Conservation (phyloP, 2,797 vertebrate species). For the Lagodon rhomboides region DNA sequence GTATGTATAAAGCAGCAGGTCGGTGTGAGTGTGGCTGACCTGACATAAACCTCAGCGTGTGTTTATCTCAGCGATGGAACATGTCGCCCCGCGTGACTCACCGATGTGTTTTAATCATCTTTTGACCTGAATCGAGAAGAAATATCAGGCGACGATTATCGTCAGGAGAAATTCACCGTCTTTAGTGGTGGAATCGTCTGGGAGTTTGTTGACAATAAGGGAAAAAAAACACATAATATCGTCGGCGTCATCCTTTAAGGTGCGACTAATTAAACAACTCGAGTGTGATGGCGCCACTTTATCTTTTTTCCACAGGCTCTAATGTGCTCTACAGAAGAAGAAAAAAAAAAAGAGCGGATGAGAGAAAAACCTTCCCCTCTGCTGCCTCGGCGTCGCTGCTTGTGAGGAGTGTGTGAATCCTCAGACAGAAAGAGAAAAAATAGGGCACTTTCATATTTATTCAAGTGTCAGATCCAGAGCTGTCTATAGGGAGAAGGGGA, state of each 20-base stretch:
- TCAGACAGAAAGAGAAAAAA: conserved; percentile 75
- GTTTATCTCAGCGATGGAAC: background rate
- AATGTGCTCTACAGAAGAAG: conserved; percentile 27
- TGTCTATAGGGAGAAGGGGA: conserved; percentile 69
- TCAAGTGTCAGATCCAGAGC: conserved; percentile 81
- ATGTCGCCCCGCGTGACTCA: background rate
- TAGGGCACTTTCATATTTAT: conserved; percentile 85
- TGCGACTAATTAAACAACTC: conserved; percentile 41
- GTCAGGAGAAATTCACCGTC: background rate
- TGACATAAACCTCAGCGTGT: background rate
- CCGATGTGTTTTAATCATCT: background rate
- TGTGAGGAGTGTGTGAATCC: conserved; percentile 64
- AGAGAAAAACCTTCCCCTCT: conserved; percentile 50
- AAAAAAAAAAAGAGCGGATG: conserved; percentile 22
- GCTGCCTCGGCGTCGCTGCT: conserved; percentile 47
- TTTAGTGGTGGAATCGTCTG: too few relatives aligned
- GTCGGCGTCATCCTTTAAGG: conserved; percentile 13
- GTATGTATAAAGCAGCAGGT: background rate
- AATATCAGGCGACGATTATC: conserved; percentile 13
- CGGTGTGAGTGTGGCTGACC: background rate
- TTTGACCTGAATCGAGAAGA: background rate
- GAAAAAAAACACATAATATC: background rate
- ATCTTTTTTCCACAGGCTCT: conserved; percentile 26
- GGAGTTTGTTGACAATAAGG: background rate
- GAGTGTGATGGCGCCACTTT: conserved; percentile 21